Base-by-base conservation (phyloP, 2,113 vertebrate genomes). In the Varanus salvator region DNA sequence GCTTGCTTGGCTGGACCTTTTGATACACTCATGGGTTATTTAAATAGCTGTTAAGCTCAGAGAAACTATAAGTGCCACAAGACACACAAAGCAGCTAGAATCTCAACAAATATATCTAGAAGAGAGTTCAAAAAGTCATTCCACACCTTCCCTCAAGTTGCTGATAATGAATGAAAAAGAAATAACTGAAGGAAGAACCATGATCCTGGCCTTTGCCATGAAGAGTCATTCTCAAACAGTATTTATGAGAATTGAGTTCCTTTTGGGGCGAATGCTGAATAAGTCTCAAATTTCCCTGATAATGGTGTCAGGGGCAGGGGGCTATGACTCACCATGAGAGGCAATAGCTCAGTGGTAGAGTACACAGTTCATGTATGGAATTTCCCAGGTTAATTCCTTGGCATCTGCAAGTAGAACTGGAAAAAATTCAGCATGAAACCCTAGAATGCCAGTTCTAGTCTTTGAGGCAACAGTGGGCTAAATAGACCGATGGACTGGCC, bases 141-240 rank as follows among this genome's bases (percentile, higher is more conserved):
- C 44, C 21, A 72, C 29, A 72, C 29, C 3, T 1, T 72, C 29
- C 29, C 8, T 38, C 74, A 75, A 75, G 19, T 23, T 38, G 19
- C 29, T 57, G 31, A 81, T 4, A 57, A 60, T 44, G 34, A 9
- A 48, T 6, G 75, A 76, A 38, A 78, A 6, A 44, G 29, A 38
- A 84, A 78, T 52, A 71, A 77, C 57, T 86, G 74, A 94, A 27
- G 6, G 60, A 78, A 90, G 86, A 80, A 23, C 68, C 87, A 80
- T 76, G 60, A 54, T 44, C 68, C 19, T 75, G 60, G 60, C 29
- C 57, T 69, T 80, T 69, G 31, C n/a, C 11, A 68, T 11, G 31
- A 74, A 68, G 29, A 78, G 29, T 44, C 29, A 2, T 11, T 64
- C 34, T 87, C 15, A 64, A 38, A 52, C 66, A 85, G 31, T 66